Conservation (phyloP, 2,797 vertebrate genomes). For the Acanthiza pusilla region DNA sequence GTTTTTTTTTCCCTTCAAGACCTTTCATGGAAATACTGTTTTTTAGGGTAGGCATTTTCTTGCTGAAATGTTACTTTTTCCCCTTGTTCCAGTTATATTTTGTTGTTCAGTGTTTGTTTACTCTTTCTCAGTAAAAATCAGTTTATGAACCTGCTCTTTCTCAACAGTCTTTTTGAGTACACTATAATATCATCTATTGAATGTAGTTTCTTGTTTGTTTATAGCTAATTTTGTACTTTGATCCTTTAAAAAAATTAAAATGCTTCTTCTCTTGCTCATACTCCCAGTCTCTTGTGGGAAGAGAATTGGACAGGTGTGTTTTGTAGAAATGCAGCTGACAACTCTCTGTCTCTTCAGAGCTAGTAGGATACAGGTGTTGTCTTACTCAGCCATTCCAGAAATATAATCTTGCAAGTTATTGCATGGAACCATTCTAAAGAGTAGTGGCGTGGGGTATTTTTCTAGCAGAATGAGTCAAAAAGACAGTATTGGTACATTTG, state of each 20-base stretch:
- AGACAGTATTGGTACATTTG: background rate
- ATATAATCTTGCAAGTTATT: background rate
- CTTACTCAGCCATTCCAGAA: background rate
- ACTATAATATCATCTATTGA: background rate
- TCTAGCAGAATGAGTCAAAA: background rate
- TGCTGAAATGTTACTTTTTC: background rate
- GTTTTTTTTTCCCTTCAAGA: rapidly evolving
- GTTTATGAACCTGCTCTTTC: background rate
- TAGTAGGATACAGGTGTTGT: background rate
- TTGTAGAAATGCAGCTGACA: background rate
- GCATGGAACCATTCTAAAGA: background rate
- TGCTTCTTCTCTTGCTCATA: background rate
- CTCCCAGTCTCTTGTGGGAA: background rate
- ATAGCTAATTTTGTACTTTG: background rate
- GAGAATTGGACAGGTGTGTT: background rate
- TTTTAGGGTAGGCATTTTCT: background rate
- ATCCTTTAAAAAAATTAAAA: background rate
- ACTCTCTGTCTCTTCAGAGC: background rate
- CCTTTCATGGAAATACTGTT: background rate
- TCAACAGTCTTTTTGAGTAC: background rate
- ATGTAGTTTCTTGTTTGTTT: background rate
- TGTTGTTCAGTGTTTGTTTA: background rate
- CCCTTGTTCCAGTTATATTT: background rate
- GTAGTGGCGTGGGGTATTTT: background rate
- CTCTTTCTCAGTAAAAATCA: background rate